Conservation (phyloP, 1,140 invertebrate species). For the Philotrypesis tridentata region DNA sequence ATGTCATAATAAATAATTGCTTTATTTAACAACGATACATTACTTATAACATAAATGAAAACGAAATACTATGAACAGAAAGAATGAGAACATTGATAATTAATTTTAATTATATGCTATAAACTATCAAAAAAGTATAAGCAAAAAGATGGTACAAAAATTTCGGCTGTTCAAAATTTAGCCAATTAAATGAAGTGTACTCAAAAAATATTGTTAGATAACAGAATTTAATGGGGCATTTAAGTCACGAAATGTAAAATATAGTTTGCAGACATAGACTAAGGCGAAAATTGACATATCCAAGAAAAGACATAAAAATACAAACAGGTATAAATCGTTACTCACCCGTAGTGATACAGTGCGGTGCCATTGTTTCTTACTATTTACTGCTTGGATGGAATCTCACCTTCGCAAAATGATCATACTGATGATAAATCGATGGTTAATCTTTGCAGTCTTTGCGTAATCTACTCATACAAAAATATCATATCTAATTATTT, state of each 20-base stretch:
- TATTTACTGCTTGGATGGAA: neutral
- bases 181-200: no score
- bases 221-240: no score
- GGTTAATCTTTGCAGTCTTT: slow-evolving; percentile 11
- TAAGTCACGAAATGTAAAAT: neutral
- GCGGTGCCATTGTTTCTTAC: slow-evolving; percentile 58
- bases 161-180: no score
- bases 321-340: slow-evolving; percentile 28
- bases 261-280: neutral
- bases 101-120: slow-evolving; percentile 11
- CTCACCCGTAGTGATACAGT: slow-evolving; percentile 65
- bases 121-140: neutral
- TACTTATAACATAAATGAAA: slow-evolving; percentile 24
- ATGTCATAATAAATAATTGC: slow-evolving; percentile 12
- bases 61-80: slow-evolving; percentile 25
- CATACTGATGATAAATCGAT: slow-evolving; percentile 20
- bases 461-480: slow-evolving; percentile 26
- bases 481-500: slow-evolving; percentile 4
- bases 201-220: neutral
- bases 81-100: slow-evolving; percentile 14
- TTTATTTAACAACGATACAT: slow-evolving; percentile 14
- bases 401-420: slow-evolving; percentile 35
- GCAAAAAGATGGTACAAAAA: slow-evolving; percentile 9
- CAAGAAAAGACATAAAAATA: neutral
- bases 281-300: neutral